Conservation (phyloP, 1,140 invertebrate genomes). For the Phocides pigmalion region DNA sequence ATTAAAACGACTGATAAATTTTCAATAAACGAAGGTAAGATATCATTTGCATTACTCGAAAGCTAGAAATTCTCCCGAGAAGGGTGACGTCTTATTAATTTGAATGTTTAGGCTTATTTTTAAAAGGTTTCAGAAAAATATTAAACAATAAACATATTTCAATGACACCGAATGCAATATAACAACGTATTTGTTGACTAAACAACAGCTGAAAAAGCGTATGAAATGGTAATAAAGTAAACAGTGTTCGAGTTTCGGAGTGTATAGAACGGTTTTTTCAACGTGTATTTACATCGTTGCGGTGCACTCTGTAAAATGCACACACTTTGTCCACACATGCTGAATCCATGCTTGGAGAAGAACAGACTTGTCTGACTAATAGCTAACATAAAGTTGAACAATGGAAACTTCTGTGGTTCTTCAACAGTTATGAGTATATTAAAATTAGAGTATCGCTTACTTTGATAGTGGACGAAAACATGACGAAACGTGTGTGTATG, state of each 20-base stretch:
- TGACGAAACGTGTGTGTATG: too few species aligned
- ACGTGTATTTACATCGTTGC: constrained; percentile 68
- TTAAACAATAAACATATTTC: too few species aligned
- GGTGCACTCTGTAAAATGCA: constrained; percentile 57
- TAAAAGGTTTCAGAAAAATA: too few species aligned
- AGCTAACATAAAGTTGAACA: too few species aligned
- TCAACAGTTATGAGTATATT: too few species aligned
- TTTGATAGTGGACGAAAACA: too few species aligned
- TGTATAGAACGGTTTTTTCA: constrained; percentile 62
- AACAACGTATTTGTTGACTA: not conserved
- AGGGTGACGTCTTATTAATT: not conserved
- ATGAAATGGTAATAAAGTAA: constrained; percentile 62
- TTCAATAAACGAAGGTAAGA: constrained; percentile 30
- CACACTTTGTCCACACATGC: constrained; percentile 51
- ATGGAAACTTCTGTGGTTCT: too few species aligned
- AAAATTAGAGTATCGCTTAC: too few species aligned
- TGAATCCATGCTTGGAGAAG: not conserved
- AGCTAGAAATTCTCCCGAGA: not conserved
- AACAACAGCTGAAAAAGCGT: constrained; percentile 36
- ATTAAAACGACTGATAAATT: constrained; percentile 59
- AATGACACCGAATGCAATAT: too few species aligned
- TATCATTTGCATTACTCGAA: not conserved
- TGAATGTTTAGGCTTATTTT: too few species aligned
- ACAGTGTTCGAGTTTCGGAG: constrained; percentile 55
- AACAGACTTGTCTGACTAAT: too few species aligned